These are phyloP conservation scores for Meta bourneti DNA, from an alignment of 2,888 invertebrate species.

Conservation along the genomic window DNA sequence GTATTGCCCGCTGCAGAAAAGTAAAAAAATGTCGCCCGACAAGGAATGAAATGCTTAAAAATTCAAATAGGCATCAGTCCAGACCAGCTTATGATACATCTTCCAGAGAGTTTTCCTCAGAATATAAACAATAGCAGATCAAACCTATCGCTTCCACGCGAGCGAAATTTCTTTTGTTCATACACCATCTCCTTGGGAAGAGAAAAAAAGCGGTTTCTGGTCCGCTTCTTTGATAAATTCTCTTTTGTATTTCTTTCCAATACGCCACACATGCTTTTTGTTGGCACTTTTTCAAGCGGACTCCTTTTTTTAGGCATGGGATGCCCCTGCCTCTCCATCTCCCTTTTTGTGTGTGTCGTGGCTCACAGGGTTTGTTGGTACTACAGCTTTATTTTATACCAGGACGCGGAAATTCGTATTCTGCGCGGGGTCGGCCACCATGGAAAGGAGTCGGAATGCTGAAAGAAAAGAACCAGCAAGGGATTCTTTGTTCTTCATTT, in stretches of 20 bases:
- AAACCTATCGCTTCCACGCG: constrained; percentile 1
- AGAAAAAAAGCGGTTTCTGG: background rate
- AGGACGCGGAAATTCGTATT: constrained; percentile 8
- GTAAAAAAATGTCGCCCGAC: background rate
- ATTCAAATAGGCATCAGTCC: background rate
- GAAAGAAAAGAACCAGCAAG: background rate
- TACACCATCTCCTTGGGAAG: background rate
- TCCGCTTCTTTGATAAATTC: constrained; percentile 14
- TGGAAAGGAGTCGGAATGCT: background rate
- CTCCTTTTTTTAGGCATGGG: background rate
- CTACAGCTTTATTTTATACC: constrained; percentile 10
- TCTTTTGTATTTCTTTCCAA: background rate
- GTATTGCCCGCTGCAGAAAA: background rate
- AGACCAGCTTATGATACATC: background rate
- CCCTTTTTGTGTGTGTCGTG: background rate
- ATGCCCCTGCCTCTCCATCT: background rate
- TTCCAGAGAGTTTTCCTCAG: background rate
- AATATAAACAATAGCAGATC: constrained; percentile 1
- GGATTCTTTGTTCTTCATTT: background rate
- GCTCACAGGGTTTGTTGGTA: background rate
- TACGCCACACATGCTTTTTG: background rate
- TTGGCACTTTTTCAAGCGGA: background rate
- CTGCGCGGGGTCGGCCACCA: background rate
- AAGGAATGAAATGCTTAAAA: background rate
- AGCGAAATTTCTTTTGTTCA: background rate